phyloP scores from a whole-genome alignment of 2,888 invertebrate genomes.

The Drosophila anomelani region DNA sequence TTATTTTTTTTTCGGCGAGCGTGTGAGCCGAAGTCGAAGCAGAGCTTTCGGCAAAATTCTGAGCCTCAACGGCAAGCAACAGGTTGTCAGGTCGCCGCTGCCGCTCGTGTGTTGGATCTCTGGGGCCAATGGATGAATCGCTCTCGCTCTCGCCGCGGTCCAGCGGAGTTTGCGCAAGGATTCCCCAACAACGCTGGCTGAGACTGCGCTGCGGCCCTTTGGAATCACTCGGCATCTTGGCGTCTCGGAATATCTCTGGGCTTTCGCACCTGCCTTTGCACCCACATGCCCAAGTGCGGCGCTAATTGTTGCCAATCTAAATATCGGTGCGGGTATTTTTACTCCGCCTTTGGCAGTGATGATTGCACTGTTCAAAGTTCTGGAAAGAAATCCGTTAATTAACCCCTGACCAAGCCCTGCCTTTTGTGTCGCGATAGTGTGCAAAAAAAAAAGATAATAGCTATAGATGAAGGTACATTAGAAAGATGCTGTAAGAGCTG shows the following conservation, averaged over 20 bases:
- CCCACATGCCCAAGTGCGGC: slow-evolving; percentile 53
- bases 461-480: not conserved
- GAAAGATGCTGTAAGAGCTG: not conserved
- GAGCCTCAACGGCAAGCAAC: slow-evolving; percentile 56
- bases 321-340: slow-evolving; percentile 24
- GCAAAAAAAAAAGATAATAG: slow-evolving; percentile 29
- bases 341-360: slow-evolving; percentile 4
- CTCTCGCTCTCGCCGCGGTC: slow-evolving; percentile 42
- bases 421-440: slow-evolving; percentile 23
- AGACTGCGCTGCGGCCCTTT: slow-evolving; percentile 38
- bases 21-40: slow-evolving; percentile 32
- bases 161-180: slow-evolving; percentile 54
- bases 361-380: slow-evolving; percentile 64
- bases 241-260: slow-evolving; percentile 1
- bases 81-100: slow-evolving; percentile 50
- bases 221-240: not conserved
- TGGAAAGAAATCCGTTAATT: slow-evolving; percentile 42
- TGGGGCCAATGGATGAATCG: not conserved
- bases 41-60: slow-evolving; percentile 74
- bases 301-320: slow-evolving; percentile 46
- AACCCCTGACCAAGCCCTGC: slow-evolving; percentile 45
- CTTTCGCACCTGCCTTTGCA: slow-evolving; percentile 52
- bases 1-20: slow-evolving; percentile 57
- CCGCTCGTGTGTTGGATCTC: slow-evolving; percentile 6
- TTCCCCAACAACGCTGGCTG: slow-evolving; percentile 28